phyloP scores from a whole-genome alignment of 2,888 invertebrate genomes.

The Andricus curvator region DNA sequence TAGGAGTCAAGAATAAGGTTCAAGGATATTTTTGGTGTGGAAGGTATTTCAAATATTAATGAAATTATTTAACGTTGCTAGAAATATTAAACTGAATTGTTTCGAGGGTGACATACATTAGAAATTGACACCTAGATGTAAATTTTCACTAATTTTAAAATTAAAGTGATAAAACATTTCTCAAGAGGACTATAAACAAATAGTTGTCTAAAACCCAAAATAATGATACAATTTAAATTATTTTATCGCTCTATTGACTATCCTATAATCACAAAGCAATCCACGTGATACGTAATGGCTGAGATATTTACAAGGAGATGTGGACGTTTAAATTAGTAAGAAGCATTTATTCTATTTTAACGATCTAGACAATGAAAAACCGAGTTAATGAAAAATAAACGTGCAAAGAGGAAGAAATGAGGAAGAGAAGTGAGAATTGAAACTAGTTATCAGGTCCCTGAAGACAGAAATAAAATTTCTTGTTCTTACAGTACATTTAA shows the following conservation, averaged over 20 bases:
- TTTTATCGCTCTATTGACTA: neutral
- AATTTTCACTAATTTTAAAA: neutral
- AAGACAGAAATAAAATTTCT: slow-evolving; percentile 24
- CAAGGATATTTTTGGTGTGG: neutral
- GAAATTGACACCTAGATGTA: neutral
- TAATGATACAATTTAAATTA: neutral
- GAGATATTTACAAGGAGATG: neutral
- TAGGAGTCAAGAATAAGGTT: neutral
- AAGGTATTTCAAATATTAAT: neutral
- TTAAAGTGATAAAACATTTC: neutral
- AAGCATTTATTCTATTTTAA: slow-evolving; percentile 12
- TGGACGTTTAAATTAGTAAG: slow-evolving; percentile 7
- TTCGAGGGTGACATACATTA: neutral
- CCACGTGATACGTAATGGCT: neutral
- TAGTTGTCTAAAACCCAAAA: neutral
- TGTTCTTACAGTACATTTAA: neutral
- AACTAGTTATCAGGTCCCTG: slow-evolving; percentile 29
- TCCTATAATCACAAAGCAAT: slow-evolving; percentile 10
- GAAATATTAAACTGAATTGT: neutral
- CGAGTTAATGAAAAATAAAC: slow-evolving; percentile 9
- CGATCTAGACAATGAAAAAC: neutral
- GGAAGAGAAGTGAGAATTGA: slow-evolving; percentile 11
- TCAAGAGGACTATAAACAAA: neutral
- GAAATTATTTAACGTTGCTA: neutral
- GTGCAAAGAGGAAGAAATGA: neutral